Conservation (phyloP, 1,140 invertebrate genomes). For the Pemphigus obesinymphae region DNA sequence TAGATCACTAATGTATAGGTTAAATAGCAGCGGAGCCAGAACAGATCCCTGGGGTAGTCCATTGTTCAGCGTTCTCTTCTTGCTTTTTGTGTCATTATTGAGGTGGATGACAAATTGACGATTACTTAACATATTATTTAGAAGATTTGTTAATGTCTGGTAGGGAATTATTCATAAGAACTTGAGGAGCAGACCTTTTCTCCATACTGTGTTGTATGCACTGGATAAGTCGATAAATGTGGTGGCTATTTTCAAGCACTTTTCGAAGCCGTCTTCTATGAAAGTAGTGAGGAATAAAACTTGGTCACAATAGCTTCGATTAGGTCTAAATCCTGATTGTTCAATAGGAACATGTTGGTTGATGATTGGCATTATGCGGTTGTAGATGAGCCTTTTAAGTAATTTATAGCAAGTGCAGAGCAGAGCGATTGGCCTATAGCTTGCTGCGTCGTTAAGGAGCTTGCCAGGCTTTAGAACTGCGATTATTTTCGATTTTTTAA, state of each 20-base stretch:
- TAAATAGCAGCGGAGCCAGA: not conserved
- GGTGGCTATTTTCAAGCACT: too few relatives aligned
- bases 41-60: not conserved
- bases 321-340: not conserved
- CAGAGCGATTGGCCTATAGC: too few relatives aligned
- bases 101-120: too few relatives aligned
- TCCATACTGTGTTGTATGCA: constrained; percentile 39
- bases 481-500: too few relatives aligned
- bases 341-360: not conserved
- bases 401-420: too few relatives aligned
- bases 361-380: too few relatives aligned
- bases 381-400: too few relatives aligned
- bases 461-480: too few relatives aligned
- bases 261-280: too few relatives aligned
- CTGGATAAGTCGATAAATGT: too few relatives aligned
- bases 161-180: not conserved
- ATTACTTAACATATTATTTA: not conserved
- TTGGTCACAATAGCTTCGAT: not conserved
- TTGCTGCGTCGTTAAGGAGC: too few relatives aligned
- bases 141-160: not conserved
- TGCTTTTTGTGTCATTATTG: not conserved
- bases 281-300: too few relatives aligned
- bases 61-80: not conserved
- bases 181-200: not conserved
- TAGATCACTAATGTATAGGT: not conserved